A percentile compares a stretch with the other conserved stretches of the same genome.
Evolutionary conservation across 2,888 invertebrate species (phyloP).

Genomic region (Campopleginae sp.): DNA sequence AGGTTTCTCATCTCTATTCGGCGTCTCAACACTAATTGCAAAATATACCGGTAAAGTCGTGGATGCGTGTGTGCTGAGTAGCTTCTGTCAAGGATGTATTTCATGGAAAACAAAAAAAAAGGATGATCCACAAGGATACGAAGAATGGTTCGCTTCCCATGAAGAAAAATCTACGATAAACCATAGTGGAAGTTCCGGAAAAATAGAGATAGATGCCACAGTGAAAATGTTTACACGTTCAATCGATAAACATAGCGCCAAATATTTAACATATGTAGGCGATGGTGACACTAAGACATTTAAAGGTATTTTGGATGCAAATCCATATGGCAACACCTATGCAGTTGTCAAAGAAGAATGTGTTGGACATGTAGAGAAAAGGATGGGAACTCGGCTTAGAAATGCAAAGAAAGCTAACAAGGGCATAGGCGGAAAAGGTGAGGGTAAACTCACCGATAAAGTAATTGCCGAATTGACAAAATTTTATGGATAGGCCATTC

Average conservation of each 20-base stretch:
- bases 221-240: constrained; percentile 26
- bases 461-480: too few species aligned
- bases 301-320: not conserved
- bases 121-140: constrained; percentile 32
- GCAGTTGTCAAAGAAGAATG: too few species aligned
- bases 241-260: not conserved
- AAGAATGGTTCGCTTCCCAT: constrained; percentile 50
- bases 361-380: constrained; percentile 14
- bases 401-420: constrained; percentile 28
- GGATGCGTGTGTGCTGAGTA: too few species aligned
- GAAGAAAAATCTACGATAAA: constrained; percentile 32
- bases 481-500: constrained; percentile 51
- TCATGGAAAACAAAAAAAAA: constrained; percentile 26
- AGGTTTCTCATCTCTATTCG: too few species aligned
- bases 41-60: too few species aligned
- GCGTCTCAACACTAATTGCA: too few species aligned
- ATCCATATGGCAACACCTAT: not conserved
- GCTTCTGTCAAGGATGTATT: too few species aligned
- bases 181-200: constrained; percentile 38
- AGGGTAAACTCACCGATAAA: too few species aligned
- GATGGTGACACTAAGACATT: constrained; percentile 16
- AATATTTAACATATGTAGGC: constrained; percentile 11
- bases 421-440: not conserved
- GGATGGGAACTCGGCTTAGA: constrained; percentile 23
- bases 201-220: not conserved